phyloP scores from a whole-genome alignment of 2,113 vertebrate species.

The Machaerirhynchus nigripectus region DNA sequence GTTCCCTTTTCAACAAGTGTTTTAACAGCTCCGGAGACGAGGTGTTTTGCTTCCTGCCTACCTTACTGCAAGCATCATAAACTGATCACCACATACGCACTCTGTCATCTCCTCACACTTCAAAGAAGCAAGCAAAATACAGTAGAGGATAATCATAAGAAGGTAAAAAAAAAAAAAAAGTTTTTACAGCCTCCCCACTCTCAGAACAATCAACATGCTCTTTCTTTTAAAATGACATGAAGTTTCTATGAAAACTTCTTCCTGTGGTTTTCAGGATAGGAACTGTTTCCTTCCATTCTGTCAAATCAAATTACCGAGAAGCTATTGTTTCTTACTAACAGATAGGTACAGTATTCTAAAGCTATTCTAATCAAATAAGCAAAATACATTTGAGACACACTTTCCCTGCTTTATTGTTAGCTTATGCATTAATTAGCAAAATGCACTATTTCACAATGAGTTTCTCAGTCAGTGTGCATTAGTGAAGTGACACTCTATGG shows the following conservation, averaged over 20 bases:
- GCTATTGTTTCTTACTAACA: not conserved
- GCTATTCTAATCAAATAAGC: not conserved
- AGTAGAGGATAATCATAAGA: not conserved
- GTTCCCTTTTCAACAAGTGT: not conserved
- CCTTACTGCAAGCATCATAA: not conserved
- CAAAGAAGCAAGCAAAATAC: not conserved
- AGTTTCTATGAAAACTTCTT: not conserved
- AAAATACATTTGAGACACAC: not conserved
- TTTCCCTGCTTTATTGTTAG: conserved; percentile 20
- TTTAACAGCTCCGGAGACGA: not conserved
- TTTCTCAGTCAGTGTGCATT: conserved; percentile 46
- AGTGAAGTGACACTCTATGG: conserved; percentile 27
- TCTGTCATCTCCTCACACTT: not conserved
- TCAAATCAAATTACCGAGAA: not conserved
- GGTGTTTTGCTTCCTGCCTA: not conserved
- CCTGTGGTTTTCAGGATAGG: not conserved
- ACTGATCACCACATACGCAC: not conserved
- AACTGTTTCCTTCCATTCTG: not conserved
- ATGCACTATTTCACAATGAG: conserved; percentile 12
- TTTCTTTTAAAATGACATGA: not conserved
- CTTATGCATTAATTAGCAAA: conserved; percentile 37
- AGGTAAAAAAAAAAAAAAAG: not conserved
- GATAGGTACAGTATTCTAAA: not conserved
- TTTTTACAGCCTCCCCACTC: not conserved
- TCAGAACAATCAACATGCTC: not conserved